phyloP scores from a whole-genome alignment of 2,888 invertebrate genomes.

The Esperia sulphurella region DNA sequence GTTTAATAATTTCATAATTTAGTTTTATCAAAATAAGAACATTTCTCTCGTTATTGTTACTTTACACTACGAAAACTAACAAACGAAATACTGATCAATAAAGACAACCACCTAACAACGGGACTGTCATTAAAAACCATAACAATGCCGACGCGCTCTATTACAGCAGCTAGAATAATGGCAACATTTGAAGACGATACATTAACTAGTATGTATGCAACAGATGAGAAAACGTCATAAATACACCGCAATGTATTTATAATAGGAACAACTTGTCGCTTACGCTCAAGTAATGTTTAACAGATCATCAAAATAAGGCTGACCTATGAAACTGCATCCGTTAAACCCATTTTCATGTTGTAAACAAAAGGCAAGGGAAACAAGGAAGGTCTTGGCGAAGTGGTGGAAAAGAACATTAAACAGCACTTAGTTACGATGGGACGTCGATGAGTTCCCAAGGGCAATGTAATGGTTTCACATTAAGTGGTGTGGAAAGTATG shows the following conservation, averaged over 20 bases:
- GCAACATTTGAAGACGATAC: not conserved
- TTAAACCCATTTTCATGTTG: not conserved
- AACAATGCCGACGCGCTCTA: constrained; percentile 1
- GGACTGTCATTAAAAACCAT: not conserved
- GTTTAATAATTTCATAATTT: too few relatives aligned
- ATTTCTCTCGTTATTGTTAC: too few relatives aligned
- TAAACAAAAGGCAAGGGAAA: constrained; percentile 3
- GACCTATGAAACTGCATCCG: not conserved
- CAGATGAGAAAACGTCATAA: not conserved
- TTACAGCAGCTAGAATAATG: not conserved
- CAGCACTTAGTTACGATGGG: constrained; percentile 15
- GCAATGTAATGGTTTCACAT: constrained; percentile 20
- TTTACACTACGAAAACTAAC: too few relatives aligned
- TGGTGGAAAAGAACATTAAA: constrained; percentile 16
- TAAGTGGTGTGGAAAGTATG: constrained; percentile 21
- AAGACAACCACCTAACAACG: too few relatives aligned
- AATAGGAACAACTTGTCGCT: not conserved
- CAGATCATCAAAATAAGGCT: constrained; percentile 1
- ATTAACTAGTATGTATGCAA: not conserved
- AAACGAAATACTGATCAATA: too few relatives aligned
- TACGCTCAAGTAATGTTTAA: not conserved
- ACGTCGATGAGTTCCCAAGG: constrained; percentile 17
- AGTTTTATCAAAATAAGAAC: too few relatives aligned
- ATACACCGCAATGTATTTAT: not conserved
- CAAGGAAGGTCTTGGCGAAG: constrained; percentile 5